phyloP scores from a whole-genome alignment of 2,797 vertebrate genomes.

The Typhlichthys subterraneus region DNA sequence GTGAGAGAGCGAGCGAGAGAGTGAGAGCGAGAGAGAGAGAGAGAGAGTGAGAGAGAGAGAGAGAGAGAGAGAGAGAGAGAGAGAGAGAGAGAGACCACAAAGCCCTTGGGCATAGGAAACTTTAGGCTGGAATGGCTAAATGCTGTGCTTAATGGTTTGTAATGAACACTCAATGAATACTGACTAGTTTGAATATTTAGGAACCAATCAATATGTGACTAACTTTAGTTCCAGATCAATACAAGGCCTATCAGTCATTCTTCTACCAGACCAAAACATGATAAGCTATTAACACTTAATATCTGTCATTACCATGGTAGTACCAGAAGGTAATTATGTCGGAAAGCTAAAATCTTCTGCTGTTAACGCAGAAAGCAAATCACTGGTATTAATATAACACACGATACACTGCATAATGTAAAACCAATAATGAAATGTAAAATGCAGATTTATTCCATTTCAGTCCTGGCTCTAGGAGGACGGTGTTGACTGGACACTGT shows the following conservation, averaged over 20 bases:
- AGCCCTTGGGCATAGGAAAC: conserved; percentile 57
- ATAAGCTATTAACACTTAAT: too few species aligned
- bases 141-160: conserved; percentile 66
- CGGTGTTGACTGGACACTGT: conserved; percentile 3
- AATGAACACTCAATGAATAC: conserved; percentile 56
- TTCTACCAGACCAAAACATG: conserved; percentile 10
- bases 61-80: conserved; percentile 38
- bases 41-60: too few species aligned
- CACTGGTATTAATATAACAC: too few species aligned
- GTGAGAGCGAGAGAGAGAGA: conserved; percentile 29
- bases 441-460: neutral
- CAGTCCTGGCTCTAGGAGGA: neutral
- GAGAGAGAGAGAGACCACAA: conserved; percentile 22
- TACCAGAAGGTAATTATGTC: too few species aligned
- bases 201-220: conserved; percentile 47
- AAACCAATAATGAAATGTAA: conserved; percentile 1
- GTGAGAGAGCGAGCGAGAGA: too few species aligned
- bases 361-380: too few species aligned
- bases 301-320: too few species aligned
- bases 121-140: conserved; percentile 43
- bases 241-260: neutral
- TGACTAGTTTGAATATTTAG: conserved; percentile 41
- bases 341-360: too few species aligned
- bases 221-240: conserved; percentile 36
- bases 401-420: too few species aligned